Conservation (phyloP, 2,113 vertebrate genomes). For the Lasiurus borealis region DNA sequence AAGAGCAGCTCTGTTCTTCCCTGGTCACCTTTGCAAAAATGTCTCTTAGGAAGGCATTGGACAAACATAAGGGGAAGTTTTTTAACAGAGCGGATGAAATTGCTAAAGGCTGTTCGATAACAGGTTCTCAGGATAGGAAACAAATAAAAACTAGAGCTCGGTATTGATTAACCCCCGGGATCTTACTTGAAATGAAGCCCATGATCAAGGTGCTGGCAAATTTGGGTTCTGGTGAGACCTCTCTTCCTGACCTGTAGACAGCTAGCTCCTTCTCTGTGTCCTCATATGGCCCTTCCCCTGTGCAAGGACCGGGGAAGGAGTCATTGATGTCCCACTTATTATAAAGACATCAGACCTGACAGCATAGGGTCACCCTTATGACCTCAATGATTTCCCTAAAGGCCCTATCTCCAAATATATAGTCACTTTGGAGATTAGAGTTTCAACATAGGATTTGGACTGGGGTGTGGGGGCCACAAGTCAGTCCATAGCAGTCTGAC, state of each 20-base stretch:
- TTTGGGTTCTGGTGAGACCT: not conserved
- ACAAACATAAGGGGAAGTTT: not conserved
- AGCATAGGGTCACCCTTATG: not conserved
- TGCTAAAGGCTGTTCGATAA: not conserved
- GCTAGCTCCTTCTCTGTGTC: not conserved
- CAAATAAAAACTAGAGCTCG: not conserved
- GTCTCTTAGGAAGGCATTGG: not conserved
- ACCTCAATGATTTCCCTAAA: not conserved
- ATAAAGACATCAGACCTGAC: not conserved
- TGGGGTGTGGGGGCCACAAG: too few species aligned
- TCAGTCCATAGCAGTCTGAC: not conserved
- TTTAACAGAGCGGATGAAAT: not conserved
- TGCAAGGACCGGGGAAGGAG: fast-evolving
- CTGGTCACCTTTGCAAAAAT: not conserved
- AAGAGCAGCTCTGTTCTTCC: not conserved
- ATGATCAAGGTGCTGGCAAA: too few species aligned
- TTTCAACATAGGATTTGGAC: not conserved
- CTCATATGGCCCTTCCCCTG: not conserved
- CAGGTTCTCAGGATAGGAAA: not conserved
- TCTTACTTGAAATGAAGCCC: not conserved
- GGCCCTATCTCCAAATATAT: not conserved
- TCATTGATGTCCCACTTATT: not conserved
- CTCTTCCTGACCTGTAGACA: not conserved
- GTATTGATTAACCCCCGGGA: not conserved
- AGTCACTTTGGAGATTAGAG: not conserved